These are phyloP conservation scores for Gerris buenoi DNA, from an alignment of 1,140 invertebrate species.

Conservation along the genomic window DNA sequence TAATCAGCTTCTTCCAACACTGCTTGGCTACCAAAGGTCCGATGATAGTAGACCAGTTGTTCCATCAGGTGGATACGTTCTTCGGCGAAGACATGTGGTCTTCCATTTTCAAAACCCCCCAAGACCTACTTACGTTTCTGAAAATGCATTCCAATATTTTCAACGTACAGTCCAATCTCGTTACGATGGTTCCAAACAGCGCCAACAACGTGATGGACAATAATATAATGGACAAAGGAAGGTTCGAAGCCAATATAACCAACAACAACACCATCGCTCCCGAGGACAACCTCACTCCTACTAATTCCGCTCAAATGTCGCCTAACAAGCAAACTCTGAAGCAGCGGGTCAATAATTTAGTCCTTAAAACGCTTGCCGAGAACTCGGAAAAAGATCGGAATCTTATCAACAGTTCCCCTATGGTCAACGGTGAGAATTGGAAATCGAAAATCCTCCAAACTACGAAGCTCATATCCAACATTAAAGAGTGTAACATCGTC, in stretches of 20 bases:
- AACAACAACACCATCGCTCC: constrained; percentile 6
- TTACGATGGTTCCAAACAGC: constrained; percentile 37
- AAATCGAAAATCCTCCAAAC: constrained; percentile 63
- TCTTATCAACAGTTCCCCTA: constrained; percentile 23
- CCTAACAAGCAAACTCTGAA: constrained; percentile 54
- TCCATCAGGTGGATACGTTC: constrained; percentile 58
- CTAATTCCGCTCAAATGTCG: constrained; percentile 21
- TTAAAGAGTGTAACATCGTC: constrained; percentile 57
- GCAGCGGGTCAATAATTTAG: constrained; percentile 69
- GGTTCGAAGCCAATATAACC: background rate
- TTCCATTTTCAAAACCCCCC: constrained; percentile 68
- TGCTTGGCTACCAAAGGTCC: constrained; percentile 63
- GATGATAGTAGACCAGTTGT: constrained; percentile 69
- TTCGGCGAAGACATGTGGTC: constrained; percentile 62
- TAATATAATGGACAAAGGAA: background rate
- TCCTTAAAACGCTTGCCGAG: constrained; percentile 76
- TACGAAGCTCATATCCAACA: constrained; percentile 58
- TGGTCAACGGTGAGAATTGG: constrained; percentile 45
- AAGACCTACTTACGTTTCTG: constrained; percentile 71
- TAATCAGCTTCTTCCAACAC: constrained; percentile 62
- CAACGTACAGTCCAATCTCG: constrained; percentile 75
- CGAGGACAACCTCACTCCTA: background rate
- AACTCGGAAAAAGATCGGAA: constrained; percentile 69
- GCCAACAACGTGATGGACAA: constrained; percentile 6
- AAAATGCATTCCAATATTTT: constrained; percentile 81